A percentile compares a stretch with the other conserved stretches of the same genome.
Evolutionary conservation across 2,888 invertebrate species (phyloP).

Genomic region (Chymomyza procnemis): DNA sequence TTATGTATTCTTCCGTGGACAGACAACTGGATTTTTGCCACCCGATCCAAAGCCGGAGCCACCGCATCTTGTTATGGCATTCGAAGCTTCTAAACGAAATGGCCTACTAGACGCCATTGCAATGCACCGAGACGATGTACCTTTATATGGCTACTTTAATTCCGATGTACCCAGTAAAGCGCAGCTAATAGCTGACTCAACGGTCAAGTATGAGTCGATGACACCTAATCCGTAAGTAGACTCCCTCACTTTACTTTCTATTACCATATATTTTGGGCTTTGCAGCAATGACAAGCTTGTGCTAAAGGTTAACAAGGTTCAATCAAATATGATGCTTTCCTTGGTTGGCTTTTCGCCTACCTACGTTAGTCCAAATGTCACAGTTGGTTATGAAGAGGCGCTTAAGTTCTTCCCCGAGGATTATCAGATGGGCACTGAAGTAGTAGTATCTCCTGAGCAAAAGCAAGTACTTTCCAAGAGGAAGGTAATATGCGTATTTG

Average conservation of each 20-base stretch:
- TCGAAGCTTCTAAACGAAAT: constrained; percentile 83
- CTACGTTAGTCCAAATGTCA: constrained; percentile 84
- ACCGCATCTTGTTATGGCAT: constrained; percentile 84
- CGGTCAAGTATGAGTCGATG: constrained; percentile 80
- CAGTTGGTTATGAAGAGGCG: constrained; percentile 83
- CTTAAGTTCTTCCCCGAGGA: constrained; percentile 83
- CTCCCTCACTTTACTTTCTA: background rate
- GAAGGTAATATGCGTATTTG: constrained; percentile 69
- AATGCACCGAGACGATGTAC: constrained; percentile 80
- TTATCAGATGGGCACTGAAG: constrained; percentile 79
- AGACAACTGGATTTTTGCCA: constrained; percentile 80
- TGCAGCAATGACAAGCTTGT: constrained; percentile 84
- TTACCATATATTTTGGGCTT: background rate
- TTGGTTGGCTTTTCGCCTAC: constrained; percentile 84
- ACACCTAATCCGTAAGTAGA: constrained; percentile 54
- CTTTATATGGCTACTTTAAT: constrained; percentile 85
- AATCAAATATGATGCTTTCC: constrained; percentile 82
- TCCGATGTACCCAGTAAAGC: constrained; percentile 82
- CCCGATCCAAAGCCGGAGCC: constrained; percentile 82
- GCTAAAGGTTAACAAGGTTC: constrained; percentile 83
- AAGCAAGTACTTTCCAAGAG: background rate
- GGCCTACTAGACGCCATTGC: constrained; percentile 81
- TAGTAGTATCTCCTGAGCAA: constrained; percentile 37
- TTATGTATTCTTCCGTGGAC: constrained; percentile 80
- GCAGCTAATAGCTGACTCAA: constrained; percentile 82